phyloP scores from a whole-genome alignment of 2,888 invertebrate species.

The Diaperis boleti region DNA sequence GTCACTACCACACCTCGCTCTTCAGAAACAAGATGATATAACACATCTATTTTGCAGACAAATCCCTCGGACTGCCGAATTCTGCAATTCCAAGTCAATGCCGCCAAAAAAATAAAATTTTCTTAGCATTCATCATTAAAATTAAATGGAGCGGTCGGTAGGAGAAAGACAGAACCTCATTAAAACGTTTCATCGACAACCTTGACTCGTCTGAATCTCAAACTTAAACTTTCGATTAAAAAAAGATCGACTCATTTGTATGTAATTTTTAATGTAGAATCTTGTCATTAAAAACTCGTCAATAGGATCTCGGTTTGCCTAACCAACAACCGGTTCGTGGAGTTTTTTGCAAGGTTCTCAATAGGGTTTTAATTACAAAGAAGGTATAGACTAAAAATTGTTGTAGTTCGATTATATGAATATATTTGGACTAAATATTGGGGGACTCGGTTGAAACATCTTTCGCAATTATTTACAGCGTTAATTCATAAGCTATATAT shows the following conservation, averaged over 20 bases:
- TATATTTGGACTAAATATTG: too few species aligned
- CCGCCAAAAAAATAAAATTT: slow-evolving; percentile 22
- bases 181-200: too few species aligned
- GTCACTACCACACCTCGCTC: slow-evolving; percentile 48
- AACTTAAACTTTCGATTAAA: slow-evolving; percentile 21
- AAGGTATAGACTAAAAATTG: too few species aligned
- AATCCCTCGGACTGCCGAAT: slow-evolving; percentile 20
- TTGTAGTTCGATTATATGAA: too few species aligned
- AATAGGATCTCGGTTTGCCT: slow-evolving; percentile 18
- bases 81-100: slow-evolving; percentile 25
- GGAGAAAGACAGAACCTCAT: too few species aligned
- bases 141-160: too few species aligned
- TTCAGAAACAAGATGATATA: slow-evolving; percentile 30
- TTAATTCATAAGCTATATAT: slow-evolving; percentile 19
- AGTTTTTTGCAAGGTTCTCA: too few species aligned
- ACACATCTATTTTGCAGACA: slow-evolving; percentile 23
- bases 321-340: slow-evolving; percentile 12
- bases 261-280: slow-evolving; percentile 12
- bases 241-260: slow-evolving; percentile 15
- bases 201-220: slow-evolving; percentile 22
- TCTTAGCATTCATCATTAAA: slow-evolving; percentile 11
- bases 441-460: slow-evolving; percentile 25
- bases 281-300: slow-evolving; percentile 1
- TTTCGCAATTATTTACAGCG: slow-evolving; percentile 24
- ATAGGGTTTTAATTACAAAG: too few species aligned